These are phyloP conservation scores for Fistularia tabacaria DNA, from an alignment of 2,797 vertebrate genomes.

Conservation along the genomic window DNA sequence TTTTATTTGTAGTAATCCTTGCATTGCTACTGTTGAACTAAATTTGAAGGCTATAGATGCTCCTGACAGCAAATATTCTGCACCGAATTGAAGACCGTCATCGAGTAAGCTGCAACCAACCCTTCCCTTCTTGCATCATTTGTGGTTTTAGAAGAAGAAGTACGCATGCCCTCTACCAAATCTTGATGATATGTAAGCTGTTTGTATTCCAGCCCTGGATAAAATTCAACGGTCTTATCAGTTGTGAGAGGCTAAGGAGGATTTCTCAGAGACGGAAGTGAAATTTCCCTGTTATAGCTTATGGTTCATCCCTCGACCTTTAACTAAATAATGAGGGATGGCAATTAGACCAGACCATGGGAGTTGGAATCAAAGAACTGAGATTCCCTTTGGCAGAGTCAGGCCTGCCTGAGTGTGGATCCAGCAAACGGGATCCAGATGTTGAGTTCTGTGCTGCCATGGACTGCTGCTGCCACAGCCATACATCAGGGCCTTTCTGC, in stretches of 20 bases:
- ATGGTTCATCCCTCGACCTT: conserved; percentile 76
- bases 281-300: conserved; percentile 70
- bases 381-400: conserved; percentile 73
- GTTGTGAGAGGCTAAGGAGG: conserved; percentile 58
- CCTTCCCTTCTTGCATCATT: conserved; percentile 29
- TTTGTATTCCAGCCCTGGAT: conserved; percentile 38
- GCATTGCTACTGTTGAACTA: conserved; percentile 35
- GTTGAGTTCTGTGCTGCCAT: conserved; percentile 61
- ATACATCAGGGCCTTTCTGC: conserved; percentile 65
- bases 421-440: conserved; percentile 81
- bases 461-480: conserved; percentile 53
- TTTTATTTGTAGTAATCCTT: conserved; percentile 50
- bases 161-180: conserved; percentile 33
- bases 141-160: conserved; percentile 31
- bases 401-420: conserved; percentile 61
- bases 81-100: conserved; percentile 52
- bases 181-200: conserved; percentile 44
- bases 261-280: conserved; percentile 58
- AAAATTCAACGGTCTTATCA: conserved; percentile 68
- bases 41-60: conserved; percentile 24
- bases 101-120: conserved; percentile 39
- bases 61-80: conserved; percentile 41
- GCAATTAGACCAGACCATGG: conserved; percentile 73
- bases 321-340: conserved; percentile 79
- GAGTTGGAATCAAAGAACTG: conserved; percentile 72